Evolutionary conservation across 2,888 invertebrate genomes (phyloP).

Genomic region (Augochlorella aurata): DNA sequence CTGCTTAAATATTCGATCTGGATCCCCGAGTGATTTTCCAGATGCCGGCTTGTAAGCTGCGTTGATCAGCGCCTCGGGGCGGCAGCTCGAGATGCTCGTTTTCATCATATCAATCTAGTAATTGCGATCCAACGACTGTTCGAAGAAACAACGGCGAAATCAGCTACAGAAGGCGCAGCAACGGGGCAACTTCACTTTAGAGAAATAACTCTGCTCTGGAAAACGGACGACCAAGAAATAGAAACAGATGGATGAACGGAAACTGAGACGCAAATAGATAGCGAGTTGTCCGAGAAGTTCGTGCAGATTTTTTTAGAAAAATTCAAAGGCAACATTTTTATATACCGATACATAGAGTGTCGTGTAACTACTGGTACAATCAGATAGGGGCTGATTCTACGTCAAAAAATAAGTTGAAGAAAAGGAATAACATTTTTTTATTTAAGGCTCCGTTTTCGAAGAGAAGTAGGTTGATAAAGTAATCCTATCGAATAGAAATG

Average conservation of each 20-base stretch:
- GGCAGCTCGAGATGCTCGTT: conserved; percentile 12
- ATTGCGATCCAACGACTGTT: conserved; percentile 32
- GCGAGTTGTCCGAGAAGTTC: too few species aligned
- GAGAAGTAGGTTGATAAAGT: too few species aligned
- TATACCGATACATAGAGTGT: too few species aligned
- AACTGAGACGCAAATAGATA: too few species aligned
- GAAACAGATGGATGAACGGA: background rate
- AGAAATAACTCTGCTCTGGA: conserved; percentile 11
- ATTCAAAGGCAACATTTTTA: too few species aligned
- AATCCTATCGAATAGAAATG: too few species aligned
- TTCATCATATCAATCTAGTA: conserved; percentile 40
- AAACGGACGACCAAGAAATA: background rate
- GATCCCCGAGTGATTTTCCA: conserved; percentile 30
- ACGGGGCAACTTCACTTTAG: conserved; percentile 7
- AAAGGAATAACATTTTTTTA: too few species aligned
- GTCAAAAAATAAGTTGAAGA: too few species aligned
- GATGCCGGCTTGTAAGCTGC: background rate
- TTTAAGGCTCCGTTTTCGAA: too few species aligned
- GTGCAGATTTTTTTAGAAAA: too few species aligned
- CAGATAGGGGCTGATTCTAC: too few species aligned
- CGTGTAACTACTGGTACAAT: too few species aligned
- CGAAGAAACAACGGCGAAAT: background rate
- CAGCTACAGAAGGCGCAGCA: background rate
- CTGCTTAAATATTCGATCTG: background rate
- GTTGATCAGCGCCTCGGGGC: background rate